Evolutionary conservation across 2,797 vertebrate genomes (phyloP), one percentile per base, ranked within the genome.

Genomic region (Rhinichthys osculus): DNA sequence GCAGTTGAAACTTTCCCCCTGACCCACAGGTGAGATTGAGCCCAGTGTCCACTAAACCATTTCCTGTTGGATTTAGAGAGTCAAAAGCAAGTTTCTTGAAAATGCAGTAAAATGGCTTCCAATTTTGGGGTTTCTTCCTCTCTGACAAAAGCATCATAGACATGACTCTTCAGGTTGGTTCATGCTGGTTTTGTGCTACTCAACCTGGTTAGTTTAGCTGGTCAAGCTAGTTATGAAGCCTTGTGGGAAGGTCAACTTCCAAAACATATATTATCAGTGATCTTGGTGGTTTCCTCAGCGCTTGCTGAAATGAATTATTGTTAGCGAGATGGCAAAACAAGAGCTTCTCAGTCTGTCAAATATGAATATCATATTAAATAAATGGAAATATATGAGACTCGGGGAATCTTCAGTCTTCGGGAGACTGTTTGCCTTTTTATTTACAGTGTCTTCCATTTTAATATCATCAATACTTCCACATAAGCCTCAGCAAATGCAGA

Each of bases 1-100:
- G 90, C 88, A 90, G 89, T 89, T 88, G 89, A 86, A 83, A 86
- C 71, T 78, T 81, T 83, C 52, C 57, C 52, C 64, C 80, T 57
- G 72, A 50, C 79, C 74, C 52, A 69, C 6, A 70, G 69, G 4
- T 3, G 3, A 79, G 74, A 82, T 40, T 4, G 3, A 78, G n/a
- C 1, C 21, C 33, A 52, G 70, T n/a, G 23, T 42, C n/a, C 71
- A 52, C 21, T 66, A 42, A 76, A 66, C 4, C 0, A 5, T 52
- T 30, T 66, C 17, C 40, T 16, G 9, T 21, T 42, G 54, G 27
- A 67, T 67, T 50, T 27, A 33, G 35, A 69, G 42, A 69, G 47
- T 70, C 11, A 38, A 81, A 69, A 47, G n/a, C 40, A 67, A 47
- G 62, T 33, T 62, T 33, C n/a, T 71, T 79, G 38, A 69, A 33